phyloP scores from a whole-genome alignment of 1,140 invertebrate species.

The Macrosteles quadrilineatus region DNA sequence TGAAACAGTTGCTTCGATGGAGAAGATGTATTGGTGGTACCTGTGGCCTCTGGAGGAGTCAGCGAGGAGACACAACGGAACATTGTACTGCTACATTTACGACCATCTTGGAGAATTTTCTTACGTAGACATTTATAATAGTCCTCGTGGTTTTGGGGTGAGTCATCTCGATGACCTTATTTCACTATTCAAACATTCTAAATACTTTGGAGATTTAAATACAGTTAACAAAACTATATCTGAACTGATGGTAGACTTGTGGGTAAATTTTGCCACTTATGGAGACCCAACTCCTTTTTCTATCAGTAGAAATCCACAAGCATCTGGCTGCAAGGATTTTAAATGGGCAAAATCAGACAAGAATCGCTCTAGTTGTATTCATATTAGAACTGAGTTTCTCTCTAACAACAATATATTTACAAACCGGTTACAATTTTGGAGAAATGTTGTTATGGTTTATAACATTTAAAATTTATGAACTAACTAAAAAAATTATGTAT shows the following conservation, averaged over 20 bases:
- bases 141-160: background rate
- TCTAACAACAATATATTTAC: background rate
- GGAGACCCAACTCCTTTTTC: background rate
- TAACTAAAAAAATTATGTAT: background rate
- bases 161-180: background rate
- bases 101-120: background rate
- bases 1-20: background rate
- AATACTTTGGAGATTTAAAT: background rate
- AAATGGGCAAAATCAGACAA: background rate
- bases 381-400: background rate
- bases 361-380: background rate
- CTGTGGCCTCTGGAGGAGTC: background rate
- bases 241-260: background rate
- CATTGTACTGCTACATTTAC: background rate
- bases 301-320: conserved; percentile 4
- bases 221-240: background rate
- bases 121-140: background rate
- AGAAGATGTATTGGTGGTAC: background rate
- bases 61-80: background rate
- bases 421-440: background rate
- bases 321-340: background rate
- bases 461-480: background rate
- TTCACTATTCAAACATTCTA: background rate
- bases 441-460: background rate
- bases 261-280: conserved; percentile 3